Evolutionary conservation across 92 coral and sea anemone genomes (phyloP), one percentile per base, ranked within the genome.

Genomic region (Bergia sp.): DNA sequence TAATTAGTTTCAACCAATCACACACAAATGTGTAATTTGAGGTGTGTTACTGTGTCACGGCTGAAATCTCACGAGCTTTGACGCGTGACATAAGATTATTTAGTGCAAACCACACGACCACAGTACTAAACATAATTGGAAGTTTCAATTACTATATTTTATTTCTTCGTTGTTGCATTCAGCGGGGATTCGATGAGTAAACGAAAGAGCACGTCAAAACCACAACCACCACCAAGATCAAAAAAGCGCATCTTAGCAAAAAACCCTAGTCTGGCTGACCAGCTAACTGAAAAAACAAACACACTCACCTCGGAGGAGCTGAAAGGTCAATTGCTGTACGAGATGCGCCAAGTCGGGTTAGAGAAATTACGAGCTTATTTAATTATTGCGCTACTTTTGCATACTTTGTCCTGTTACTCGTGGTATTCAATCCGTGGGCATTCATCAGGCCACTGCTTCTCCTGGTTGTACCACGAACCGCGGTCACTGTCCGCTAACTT

Each of bases 181-280:
- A 37, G 77, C 13, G 40, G 40, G 16, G 47, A 44, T 44, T 44
- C 47, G 44, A 73, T 36, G 77, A 73, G 77, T 37, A 73, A 73
- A 73, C 78, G 45, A 73, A 73, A 73, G 78, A 10, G 43, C 44
- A 73, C 78, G 9, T 73, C 43, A 18, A 3, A 73, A 73, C 78
- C 45, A 73, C 78, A 36, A 73, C 38, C 78, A 73, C 43, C 78
- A 36, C 21, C 78, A 73, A 73, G 78, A 73, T 73, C 44, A 15
- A 37, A 37, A 73, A 73, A 37, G 78, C 45, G 20, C 11, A 38
- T 7, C 43, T 29, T 72, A 7, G 8, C 12, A 29, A 72, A 29
- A 72, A 21, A 72, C 39, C 40, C 9, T 7, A 0, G 76, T 39
- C 43, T 37, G 43, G 39, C 37, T 5, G 38, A 1, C 10, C 29